Base-by-base conservation (phyloP, 2,797 vertebrate genomes). In the Morelia viridis region DNA sequence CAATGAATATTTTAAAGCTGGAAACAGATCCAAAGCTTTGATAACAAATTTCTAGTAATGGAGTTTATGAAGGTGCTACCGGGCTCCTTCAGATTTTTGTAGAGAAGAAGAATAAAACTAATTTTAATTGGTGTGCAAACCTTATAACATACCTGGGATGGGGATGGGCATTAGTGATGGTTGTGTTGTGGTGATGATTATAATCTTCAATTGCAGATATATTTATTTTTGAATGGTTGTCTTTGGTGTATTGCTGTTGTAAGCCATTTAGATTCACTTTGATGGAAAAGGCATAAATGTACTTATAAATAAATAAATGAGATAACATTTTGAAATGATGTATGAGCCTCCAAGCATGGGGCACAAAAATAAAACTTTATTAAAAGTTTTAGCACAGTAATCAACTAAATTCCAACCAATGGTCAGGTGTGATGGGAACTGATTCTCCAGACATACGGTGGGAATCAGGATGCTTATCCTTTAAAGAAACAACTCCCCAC, bases 1-100 rank as follows among this genome's bases (percentile, higher is more conserved):
- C 94, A 95, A 96, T 96, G 95, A 96, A 96, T 97, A 90, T 92
- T 94, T 95, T 4, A 24, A 41, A 93, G 60, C 5, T n/a, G 61
- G 41, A 64, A 85, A 35, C 46, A 85, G 28, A 97, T 88, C 92
- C 90, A 89, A 93, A 95, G 94, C 90, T 95, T 94, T 96, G 95
- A 96, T 89, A 94, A 91, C 93, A 94, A 96, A 96, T 94, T 93
- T 92, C 94, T 95, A 95, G 87, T 94, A 50, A 93, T 53, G 50
- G 50, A 53, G 50, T 7, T 53, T 53, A 53, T 53, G 50, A 53
- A 53, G 50, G 50, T 53, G 50, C 50, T 53, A 53, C 50, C 50
- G 1, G 7, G 8, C 50, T 53, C 50, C 50, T 53, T 53, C 50
- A 76, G 15, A 35, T 76, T 76, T 76, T 19, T 76, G 19, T 76